Base-by-base conservation (phyloP, 1,140 invertebrate species). In the Prorops nasuta region DNA sequence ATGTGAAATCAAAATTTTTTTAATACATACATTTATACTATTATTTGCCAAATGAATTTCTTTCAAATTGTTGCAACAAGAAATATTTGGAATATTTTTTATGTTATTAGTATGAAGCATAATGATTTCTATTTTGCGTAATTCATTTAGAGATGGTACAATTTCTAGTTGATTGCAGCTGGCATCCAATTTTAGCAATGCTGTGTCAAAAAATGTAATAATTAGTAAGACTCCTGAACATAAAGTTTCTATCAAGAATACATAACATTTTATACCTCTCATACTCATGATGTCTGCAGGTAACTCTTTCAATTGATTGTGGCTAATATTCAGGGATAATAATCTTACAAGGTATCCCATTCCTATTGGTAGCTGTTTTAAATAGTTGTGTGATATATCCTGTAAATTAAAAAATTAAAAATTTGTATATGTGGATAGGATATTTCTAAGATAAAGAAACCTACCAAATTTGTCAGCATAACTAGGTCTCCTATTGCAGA, bases 31-130 rank as follows among this genome's bases (percentile, higher is more conserved):
- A 74, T 82, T 80, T 46, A 94, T 86, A 50, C 76, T 83, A 77
- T 94, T 94, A 64, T 90, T 88, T 47, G 88, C 86, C 56, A 92
- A 79, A 72, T 91, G 84, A 28, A 94, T 70, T 74, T 92, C 88
- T 74, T 84, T 83, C 8, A 91, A 69, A 40, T 78, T 68, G 32
- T 79, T 79, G 72, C 87, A 89, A 21, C 86, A 86, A 59, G 80
- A 84, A 47, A 87, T 82, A 60, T 83, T 78, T 7, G 87, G 87
- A 56, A 89, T 79, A 47, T 75, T 71, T 62, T 78, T 74, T 60
- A 90, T 83, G 58, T 86, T 80, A 71, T 90, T 90, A 58, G 91
- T 86, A 55, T 90, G 86, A 9, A 91, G 79, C 70, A 91, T 87
- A 0, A 96, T 69, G 52, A 84, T 81, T 74, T 94, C 87, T 54